Base-by-base conservation (phyloP, 1,140 invertebrate genomes). In the Papilio machaon region DNA sequence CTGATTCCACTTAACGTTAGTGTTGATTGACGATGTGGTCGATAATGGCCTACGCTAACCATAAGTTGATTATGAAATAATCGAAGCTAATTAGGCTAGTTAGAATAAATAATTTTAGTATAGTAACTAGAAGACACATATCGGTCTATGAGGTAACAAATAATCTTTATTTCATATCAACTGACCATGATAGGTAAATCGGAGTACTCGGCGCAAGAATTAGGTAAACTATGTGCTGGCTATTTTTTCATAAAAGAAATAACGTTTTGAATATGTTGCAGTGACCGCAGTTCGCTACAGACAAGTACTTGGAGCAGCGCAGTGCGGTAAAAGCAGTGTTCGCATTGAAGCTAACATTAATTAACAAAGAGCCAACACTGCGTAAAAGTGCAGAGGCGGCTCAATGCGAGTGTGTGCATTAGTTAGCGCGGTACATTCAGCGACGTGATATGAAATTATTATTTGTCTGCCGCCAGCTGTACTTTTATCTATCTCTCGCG, bases 291-390 rank as follows among this genome's bases (percentile, higher is more conserved):
- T 47, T 67, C 38, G 58, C 58, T 54, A 79, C 77, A 38, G 58
- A 60, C 77, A 35, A 64, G 77, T 46, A 38, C 54, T 64, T 54
- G 75, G 49, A 43, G 35, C 60, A 79, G 77, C 77, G 77, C 77
- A 79, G 35, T 79, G 77, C 77, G 77, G 54, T 67, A 79, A 79
- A 79, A 79, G 35, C 77, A 64, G 54, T 67, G 54, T 46, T 67
- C 60, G 58, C 35, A 64, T 67, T 79, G 77, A 79, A 79, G 77
- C 77, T 64, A 79, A 79, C 77, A 79, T 79, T 79, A 79, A 79
- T 79, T 79, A 79, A 79, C 58, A 79, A 79, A 79, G 77, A 79
- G 77, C 77, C 60, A 79, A 79, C 77, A 79, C 46, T 79, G 77
- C 77, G 77, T 79, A 79, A 79, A 79, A 79, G 77, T 64, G 76